A percentile compares a stretch with the other conserved stretches of the same genome.
Evolutionary conservation across 1,140 invertebrate genomes (phyloP).

Genomic region (Bacillus rossius): DNA sequence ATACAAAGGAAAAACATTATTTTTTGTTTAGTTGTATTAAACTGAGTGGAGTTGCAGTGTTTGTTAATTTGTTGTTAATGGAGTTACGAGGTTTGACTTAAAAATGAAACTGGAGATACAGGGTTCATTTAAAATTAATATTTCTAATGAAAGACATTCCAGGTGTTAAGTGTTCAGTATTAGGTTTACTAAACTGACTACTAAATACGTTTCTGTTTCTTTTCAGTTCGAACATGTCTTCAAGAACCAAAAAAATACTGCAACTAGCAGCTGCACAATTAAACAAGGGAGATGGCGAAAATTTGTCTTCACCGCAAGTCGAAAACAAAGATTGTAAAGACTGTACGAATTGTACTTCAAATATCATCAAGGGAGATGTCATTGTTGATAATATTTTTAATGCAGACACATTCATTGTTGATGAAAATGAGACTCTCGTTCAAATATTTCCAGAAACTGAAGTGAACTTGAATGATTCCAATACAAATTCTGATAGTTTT

Average conservation of each 20-base stretch:
- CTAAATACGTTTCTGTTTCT: neutral
- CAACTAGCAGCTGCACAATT: neutral
- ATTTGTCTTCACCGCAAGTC: too few species aligned
- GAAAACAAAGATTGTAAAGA: too few species aligned
- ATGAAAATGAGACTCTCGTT: neutral
- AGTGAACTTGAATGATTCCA: neutral
- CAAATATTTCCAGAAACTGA: neutral
- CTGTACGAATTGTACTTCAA: too few species aligned
- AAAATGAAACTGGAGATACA: neutral
- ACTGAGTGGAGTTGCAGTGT: too few species aligned
- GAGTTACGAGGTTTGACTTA: neutral
- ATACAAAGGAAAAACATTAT: too few species aligned
- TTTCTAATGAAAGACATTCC: neutral
- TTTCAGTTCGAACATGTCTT: constrained; percentile 8
- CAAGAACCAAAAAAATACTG: constrained; percentile 6
- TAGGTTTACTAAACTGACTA: constrained; percentile 5
- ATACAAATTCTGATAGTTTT: too few species aligned
- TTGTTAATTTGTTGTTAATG: too few species aligned
- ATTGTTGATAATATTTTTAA: neutral
- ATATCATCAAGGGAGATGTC: neutral
- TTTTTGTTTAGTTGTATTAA: too few species aligned
- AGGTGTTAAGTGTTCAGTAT: constrained; percentile 2
- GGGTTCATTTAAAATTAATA: neutral
- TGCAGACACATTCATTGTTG: neutral
- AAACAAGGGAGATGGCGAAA: too few species aligned